Evolutionary conservation across 2,113 vertebrate species (phyloP), one percentile per base, ranked within the genome.

Genomic region (Crotalus viridis): DNA sequence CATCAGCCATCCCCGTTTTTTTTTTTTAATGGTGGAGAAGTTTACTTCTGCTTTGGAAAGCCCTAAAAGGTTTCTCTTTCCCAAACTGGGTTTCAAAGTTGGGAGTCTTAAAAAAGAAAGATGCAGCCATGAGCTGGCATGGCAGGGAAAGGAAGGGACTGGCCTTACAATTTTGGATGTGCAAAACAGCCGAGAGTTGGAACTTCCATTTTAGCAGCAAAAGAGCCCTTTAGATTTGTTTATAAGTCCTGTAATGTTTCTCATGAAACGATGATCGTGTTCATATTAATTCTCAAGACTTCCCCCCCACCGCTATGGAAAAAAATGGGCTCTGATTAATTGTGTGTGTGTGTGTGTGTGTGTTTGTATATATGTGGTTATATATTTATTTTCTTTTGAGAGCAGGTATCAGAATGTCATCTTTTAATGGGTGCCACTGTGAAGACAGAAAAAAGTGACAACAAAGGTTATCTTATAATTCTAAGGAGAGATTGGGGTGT

Each of bases 71-170:
- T 21, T 81, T 74, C 3, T 19, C 28, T n/a, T 9, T 7, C 93
- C 2, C 33, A 39, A 51, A 69, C 52, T 46, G 93, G 87, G 28
- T 69, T 39, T 21, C 90, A 0, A 95, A 88, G 90, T 95, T 48
- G 94, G 48, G 89, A 8, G 0, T 92, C 48, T 92, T 52, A 9
- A 46, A 55, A 52, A 39, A 24, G 46, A 81, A 69, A 46, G 15
- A 43, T 55, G 52, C 46, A 55, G n/a, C 61, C 46, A 0, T 89
- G 92, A 91, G 3, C 87, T 91, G n/a, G n/a, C 10, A 9, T 51
- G 69, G 91, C 90, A 93, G 69, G 94, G 92, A 91, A 89, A 85
- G 93, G 85, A 52, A 28, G 24, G 0, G 15, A 2, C 55, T 6
- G 1, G 51, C 7, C 10, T 26, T 64, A 2, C 28, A 3, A 0